A percentile compares a stretch with the other conserved stretches of the same genome.
phyloP scores from a whole-genome alignment of 2,888 invertebrate genomes.

The Ferrisia virgata region DNA sequence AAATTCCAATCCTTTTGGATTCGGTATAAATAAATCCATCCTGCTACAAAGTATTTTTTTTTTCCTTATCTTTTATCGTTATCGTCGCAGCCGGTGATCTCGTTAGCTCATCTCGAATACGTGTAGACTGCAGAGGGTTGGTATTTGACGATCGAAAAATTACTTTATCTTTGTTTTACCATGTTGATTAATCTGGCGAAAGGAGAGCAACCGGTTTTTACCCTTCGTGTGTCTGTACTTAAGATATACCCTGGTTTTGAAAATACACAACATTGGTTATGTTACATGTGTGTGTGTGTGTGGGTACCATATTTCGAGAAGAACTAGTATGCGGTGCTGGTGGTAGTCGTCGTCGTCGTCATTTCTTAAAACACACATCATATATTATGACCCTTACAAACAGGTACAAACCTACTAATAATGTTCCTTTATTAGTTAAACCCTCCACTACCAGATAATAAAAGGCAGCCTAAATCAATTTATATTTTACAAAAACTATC shows the following conservation, averaged over 20 bases:
- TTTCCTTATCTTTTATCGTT: background rate
- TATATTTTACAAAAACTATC: conserved; percentile 3
- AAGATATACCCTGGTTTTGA: background rate
- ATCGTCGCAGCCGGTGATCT: background rate
- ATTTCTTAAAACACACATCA: conserved; percentile 37
- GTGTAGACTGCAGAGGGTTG: background rate
- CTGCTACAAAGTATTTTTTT: too few species aligned
- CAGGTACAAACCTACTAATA: conserved; percentile 33
- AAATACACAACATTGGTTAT: background rate
- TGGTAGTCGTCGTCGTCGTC: background rate
- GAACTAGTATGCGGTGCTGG: background rate
- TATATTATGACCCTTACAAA: conserved; percentile 39
- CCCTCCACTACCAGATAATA: conserved; percentile 35
- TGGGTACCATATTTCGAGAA: background rate
- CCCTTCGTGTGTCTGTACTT: background rate
- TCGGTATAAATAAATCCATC: background rate
- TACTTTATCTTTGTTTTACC: conserved; percentile 2
- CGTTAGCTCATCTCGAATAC: background rate
- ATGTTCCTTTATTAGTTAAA: conserved; percentile 16
- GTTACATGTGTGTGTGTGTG: background rate
- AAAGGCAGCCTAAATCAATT: conserved; percentile 35
- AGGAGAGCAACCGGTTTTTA: background rate
- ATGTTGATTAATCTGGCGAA: background rate
- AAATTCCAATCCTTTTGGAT: background rate
- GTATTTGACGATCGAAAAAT: background rate